phyloP scores from a whole-genome alignment of 1,140 invertebrate genomes.

The Pseudomyrmex concolor region DNA sequence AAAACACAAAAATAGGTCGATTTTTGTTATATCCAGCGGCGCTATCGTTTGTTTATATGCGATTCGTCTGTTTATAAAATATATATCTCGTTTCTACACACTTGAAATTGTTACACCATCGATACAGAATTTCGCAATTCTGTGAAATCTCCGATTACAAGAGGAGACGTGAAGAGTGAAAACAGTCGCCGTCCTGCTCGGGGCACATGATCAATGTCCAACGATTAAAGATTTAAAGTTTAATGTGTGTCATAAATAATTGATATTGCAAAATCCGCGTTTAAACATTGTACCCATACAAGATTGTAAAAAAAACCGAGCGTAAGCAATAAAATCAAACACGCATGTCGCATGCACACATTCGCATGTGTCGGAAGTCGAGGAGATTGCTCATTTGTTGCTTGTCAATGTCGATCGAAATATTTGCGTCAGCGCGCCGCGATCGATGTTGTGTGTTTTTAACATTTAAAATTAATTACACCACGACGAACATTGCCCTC shows the following conservation, averaged over 20 bases:
- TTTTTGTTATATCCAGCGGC: not conserved
- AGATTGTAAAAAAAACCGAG: constrained; percentile 10
- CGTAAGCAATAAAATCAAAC: not conserved
- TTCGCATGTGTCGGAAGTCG: not conserved
- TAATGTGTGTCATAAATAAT: not conserved
- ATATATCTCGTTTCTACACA: not conserved
- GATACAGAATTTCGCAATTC: not conserved
- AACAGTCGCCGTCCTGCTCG: not conserved
- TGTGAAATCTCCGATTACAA: not conserved
- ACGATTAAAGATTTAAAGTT: constrained; percentile 46
- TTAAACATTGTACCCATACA: not conserved
- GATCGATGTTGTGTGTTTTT: too few species aligned
- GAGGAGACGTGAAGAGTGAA: not conserved
- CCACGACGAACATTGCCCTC: constrained; percentile 34
- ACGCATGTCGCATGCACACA: not conserved
- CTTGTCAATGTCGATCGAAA: constrained; percentile 11
- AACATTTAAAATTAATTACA: constrained; percentile 9
- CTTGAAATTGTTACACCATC: not conserved
- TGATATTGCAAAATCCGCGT: not conserved
- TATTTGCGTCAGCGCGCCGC: constrained; percentile 23
- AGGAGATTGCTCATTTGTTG: constrained; percentile 3
- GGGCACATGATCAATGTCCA: constrained; percentile 65
- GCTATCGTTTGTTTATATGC: not conserved
- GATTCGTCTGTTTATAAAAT: not conserved
- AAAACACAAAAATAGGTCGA: not conserved